These are phyloP conservation scores for Pandemis corylana DNA, from an alignment of 2,888 invertebrate species.

Conservation along the genomic window DNA sequence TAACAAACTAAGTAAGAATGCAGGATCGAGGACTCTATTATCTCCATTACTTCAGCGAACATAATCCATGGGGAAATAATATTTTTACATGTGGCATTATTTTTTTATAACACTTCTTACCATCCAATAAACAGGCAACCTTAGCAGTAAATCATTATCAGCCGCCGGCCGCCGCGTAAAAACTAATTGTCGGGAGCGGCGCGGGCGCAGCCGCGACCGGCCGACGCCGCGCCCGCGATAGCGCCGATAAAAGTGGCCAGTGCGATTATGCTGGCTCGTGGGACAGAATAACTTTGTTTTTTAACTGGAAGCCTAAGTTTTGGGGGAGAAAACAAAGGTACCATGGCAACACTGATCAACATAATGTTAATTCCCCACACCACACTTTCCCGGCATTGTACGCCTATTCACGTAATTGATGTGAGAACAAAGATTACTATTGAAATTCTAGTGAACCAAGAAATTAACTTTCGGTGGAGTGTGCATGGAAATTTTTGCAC, in stretches of 20 bases:
- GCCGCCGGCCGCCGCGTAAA: constrained; percentile 59
- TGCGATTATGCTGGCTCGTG: background rate
- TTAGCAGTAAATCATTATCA: constrained; percentile 73
- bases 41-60: background rate
- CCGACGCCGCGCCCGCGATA: constrained; percentile 18
- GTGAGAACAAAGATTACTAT: background rate
- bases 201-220: constrained; percentile 49
- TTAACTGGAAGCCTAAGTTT: too few species aligned
- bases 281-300: background rate
- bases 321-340: too few species aligned
- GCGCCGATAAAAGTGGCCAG: constrained; percentile 6
- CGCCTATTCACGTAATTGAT: background rate
- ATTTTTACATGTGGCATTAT: background rate
- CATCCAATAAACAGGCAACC: background rate
- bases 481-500: background rate
- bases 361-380: too few species aligned
- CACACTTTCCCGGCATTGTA: background rate
- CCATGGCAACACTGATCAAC: too few species aligned
- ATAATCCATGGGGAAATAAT: background rate
- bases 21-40: background rate
- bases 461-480: background rate
- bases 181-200: constrained; percentile 73
- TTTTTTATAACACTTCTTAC: background rate
- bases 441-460: background rate
- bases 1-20: background rate